Base-by-base conservation (phyloP, 2,113 vertebrate genomes). In the Trematocara marginatum region DNA sequence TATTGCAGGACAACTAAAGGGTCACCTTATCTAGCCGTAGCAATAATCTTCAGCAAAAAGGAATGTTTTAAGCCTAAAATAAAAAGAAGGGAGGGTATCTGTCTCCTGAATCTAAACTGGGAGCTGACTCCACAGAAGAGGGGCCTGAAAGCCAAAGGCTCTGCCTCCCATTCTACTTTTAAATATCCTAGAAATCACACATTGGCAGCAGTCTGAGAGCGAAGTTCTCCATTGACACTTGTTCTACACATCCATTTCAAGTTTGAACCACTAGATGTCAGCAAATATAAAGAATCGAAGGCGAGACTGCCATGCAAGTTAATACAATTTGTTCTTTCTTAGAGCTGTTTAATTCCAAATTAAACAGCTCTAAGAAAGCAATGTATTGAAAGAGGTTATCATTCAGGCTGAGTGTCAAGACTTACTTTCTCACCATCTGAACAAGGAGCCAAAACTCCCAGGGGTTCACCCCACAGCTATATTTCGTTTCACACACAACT, bases 241-340 rank as follows among this genome's bases (percentile, higher is more conserved):
- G 20, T 23, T 69, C 31, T 26, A 53, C 61, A 47, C n/a, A 16
- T 57, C 49, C 1, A 20, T 66, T 69, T 69, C 34, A 38, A 12
- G 59, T 66, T 42, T 31, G 26, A 1, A 18, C 92, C 95, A 91
- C 92, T 91, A 94, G 95, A 83, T 92, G 94, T 78, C 95, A 94
- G 89, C 92, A 95, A 90, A 94, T 80, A 71, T 90, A 93, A 92
- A 89, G 85, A 26, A 45, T 87, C 71, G 1, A 5, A 20, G 40
- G 71, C 2, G 3, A 20, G 66, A n/a, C 6, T 12, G 45, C 3
- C 45, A 23, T n/a, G 15, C 26, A 51, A 3, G 15, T 76, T 51
- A 76, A 76, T 12, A 12, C 16, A 76, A 2, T 35, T 7, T 15
- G 11, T 66, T 31, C 18, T 79, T 51, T 47, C 6, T 38, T 64